Evolutionary conservation across 1,140 invertebrate species (phyloP).

Genomic region (Platorchestia sp.): DNA sequence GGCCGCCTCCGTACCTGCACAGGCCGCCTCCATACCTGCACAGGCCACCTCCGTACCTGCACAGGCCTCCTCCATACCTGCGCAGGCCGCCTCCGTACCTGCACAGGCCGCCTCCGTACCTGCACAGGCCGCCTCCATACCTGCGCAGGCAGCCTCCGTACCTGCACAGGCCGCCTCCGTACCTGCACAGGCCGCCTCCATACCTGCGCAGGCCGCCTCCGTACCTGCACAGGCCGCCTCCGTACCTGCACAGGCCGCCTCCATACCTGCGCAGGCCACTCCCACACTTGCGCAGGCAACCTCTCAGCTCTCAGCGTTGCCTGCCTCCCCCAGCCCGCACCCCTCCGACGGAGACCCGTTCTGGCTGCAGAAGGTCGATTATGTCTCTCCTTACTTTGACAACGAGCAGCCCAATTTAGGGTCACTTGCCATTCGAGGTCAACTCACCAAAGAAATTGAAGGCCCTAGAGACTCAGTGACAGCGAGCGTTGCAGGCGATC

Average conservation of each 20-base stretch:
- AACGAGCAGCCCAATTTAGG: constrained; percentile 1
- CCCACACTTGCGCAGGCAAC: background rate
- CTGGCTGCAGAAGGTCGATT: background rate
- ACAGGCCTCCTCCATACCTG: background rate
- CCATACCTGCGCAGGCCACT: background rate
- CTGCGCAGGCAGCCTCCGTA: background rate
- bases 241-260: background rate
- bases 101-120: background rate
- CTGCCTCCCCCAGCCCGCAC: no score
- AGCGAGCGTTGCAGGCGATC: background rate
- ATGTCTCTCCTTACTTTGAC: constrained; percentile 18
- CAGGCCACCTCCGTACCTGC: background rate
- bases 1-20: background rate
- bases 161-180: background rate
- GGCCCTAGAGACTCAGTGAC: background rate
- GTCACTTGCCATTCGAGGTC: background rate
- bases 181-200: background rate
- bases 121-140: background rate
- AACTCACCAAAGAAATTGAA: background rate
- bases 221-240: background rate
- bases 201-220: background rate
- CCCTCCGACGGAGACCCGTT: background rate
- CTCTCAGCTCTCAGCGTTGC: no score
- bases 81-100: background rate
- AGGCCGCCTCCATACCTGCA: background rate